Percentiles rank a stretch among this genome's conserved stretches.
Conservation (phyloP, 2,888 invertebrate genomes). For the Eutolmus rufibarbis region DNA sequence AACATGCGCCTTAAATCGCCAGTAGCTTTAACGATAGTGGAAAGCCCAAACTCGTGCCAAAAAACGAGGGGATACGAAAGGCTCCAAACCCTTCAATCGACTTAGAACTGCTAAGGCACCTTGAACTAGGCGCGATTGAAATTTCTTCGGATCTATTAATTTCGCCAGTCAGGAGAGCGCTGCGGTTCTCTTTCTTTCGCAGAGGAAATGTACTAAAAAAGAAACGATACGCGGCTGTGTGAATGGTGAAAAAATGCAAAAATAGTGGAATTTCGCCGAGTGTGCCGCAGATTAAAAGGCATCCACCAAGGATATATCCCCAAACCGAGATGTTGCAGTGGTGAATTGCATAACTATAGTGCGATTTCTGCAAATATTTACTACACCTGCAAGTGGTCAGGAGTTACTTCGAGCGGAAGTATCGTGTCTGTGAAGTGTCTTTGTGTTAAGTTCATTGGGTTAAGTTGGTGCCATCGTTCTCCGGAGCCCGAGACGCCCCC, state of each 20-base stretch:
- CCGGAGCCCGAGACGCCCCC: neutral
- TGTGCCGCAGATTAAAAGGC: neutral
- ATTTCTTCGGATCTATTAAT: constrained; percentile 19
- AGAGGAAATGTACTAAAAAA: neutral
- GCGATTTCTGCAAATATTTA: constrained; percentile 32
- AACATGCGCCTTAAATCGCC: neutral
- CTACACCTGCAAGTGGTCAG: constrained; percentile 5
- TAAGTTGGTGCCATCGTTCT: constrained; percentile 31
- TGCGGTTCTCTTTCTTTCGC: constrained; percentile 21
- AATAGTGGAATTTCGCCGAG: neutral
- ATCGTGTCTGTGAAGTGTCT: constrained; percentile 35
- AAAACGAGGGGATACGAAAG: constrained; percentile 36
- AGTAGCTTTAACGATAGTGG: neutral
- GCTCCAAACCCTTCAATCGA: constrained; percentile 31
- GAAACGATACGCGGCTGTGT: neutral
- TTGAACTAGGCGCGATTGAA: constrained; percentile 34
- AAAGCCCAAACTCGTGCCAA: constrained; percentile 25
- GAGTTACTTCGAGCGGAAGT: constrained; percentile 13
- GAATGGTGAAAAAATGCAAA: neutral
- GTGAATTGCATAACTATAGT: constrained; percentile 34
- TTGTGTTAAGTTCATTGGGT: constrained; percentile 35
- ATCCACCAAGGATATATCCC: neutral
- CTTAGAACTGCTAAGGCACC: constrained; percentile 31
- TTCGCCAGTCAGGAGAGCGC: constrained; percentile 17
- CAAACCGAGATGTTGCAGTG: neutral